Conservation (phyloP, 2,888 invertebrate genomes). For the Apoda limacodes region DNA sequence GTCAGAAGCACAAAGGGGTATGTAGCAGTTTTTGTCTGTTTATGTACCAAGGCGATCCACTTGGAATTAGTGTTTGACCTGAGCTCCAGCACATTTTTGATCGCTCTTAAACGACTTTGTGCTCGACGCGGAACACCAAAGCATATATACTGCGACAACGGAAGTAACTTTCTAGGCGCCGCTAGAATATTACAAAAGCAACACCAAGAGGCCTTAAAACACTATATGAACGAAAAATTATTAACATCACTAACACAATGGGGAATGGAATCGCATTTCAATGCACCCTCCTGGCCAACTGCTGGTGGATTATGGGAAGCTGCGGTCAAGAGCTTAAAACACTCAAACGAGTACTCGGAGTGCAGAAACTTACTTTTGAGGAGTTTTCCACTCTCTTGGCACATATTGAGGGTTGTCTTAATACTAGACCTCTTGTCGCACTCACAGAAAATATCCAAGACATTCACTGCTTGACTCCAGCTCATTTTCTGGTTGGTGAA, state of each 20-base stretch:
- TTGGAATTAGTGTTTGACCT: slow-evolving; percentile 17
- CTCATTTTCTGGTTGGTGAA: slow-evolving; percentile 20
- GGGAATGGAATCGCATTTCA: slow-evolving; percentile 14
- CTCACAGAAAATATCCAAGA: slow-evolving; percentile 20
- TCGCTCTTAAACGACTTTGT: no score
- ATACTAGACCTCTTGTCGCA: slow-evolving; percentile 19
- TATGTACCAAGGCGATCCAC: slow-evolving; percentile 15
- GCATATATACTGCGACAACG: no score
- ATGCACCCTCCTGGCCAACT: no score
- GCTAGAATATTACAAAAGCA: no score
- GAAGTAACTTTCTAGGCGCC: no score
- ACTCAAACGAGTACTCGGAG: slow-evolving; percentile 19
- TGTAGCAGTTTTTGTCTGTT: no score
- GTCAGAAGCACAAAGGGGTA: slow-evolving; percentile 14
- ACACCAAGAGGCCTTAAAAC: no score
- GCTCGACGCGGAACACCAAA: no score
- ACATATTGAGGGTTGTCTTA: slow-evolving; percentile 21
- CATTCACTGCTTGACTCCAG: slow-evolving; percentile 19
- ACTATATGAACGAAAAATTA: no score
- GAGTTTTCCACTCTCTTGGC: no score
- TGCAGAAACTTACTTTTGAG: slow-evolving; percentile 21
- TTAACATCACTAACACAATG: no score
- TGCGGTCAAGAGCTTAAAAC: slow-evolving; percentile 12
- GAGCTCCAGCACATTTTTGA: no score
- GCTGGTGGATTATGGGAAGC: slow-evolving; percentile 12